Base-by-base conservation (phyloP, 2,888 invertebrate species). In the Meliscaeva auricollis region DNA sequence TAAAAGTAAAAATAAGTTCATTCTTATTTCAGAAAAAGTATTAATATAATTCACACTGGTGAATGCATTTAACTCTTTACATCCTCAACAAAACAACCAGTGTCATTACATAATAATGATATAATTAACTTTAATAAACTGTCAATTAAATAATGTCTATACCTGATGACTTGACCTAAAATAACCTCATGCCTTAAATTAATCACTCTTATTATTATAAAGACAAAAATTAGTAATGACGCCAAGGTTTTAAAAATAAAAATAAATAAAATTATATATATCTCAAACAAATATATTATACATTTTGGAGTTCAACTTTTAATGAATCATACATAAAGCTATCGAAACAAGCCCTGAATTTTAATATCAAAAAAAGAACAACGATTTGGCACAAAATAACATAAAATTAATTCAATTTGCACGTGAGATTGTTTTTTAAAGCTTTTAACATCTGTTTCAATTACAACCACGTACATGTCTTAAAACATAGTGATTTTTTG, bases 161-260 rank as follows among this genome's bases (percentile, higher is more conserved):
- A 15, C 15, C 32, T 26, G 30, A 41, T 26, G 30, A 41, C 38
- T 69, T 68, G 30, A 68, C 69, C 69, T 3, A 52, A 8, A 62
- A 60, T 70, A 77, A 54, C 54, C 75, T 44, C 15, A 46, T 22
- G 13, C 32, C 17, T 32, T 38, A 35, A 60, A 26, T 52, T 48
- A 32, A 52, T 60, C 30, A 50, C 50, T 44, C 11, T n/a, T 13
- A 22, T 44, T 32, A 32, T n/a, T 41, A 20, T 44, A 5, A 6
- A 20, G 1, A 11, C 11, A 38, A 38, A 8, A 3, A 9, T 38
- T 9, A 38, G 2, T 9, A 56, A 54, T 46, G 38, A 44, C 30
- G 9, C n/a, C 30, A 44, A 64, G n/a, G n/a, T n/a, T 4, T 30
- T 26, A 26, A 2, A 11, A 26, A 32, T 11, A 1, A 11, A 11